phyloP scores from a whole-genome alignment of 2,888 invertebrate genomes.

The Noctua pronuba region DNA sequence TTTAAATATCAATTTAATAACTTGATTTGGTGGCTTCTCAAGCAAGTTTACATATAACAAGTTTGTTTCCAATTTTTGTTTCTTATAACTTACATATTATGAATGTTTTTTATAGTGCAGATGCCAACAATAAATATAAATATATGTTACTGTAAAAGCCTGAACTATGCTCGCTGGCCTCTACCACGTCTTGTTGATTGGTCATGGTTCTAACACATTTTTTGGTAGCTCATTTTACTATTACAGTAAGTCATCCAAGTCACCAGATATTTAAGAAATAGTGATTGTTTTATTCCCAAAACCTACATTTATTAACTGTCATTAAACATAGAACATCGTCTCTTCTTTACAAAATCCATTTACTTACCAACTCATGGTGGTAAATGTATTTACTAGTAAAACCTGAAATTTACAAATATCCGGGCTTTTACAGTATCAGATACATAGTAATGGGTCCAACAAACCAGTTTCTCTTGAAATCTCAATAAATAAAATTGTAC shows the following conservation, averaged over 20 bases:
- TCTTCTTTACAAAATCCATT: not conserved
- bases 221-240: not conserved
- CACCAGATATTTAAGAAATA: not conserved
- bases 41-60: not conserved
- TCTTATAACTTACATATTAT: not conserved
- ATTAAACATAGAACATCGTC: not conserved
- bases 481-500: constrained; percentile 45
- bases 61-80: not conserved
- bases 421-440: not conserved
- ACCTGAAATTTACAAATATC: not conserved
- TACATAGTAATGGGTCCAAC: not conserved
- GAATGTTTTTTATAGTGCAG: not conserved
- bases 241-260: not conserved
- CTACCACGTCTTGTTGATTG: not conserved
- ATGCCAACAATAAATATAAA: not conserved
- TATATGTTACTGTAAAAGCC: not conserved
- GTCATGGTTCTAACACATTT: not conserved
- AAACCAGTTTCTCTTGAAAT: not conserved
- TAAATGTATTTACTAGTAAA: not conserved
- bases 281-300: not conserved
- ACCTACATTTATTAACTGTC: not conserved
- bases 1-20: not conserved
- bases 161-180: not conserved
- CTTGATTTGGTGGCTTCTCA: not conserved
- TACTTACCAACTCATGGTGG: not conserved